These are phyloP conservation scores for Pollenia angustigena DNA, from an alignment of 2,888 invertebrate genomes.

Conservation along the genomic window DNA sequence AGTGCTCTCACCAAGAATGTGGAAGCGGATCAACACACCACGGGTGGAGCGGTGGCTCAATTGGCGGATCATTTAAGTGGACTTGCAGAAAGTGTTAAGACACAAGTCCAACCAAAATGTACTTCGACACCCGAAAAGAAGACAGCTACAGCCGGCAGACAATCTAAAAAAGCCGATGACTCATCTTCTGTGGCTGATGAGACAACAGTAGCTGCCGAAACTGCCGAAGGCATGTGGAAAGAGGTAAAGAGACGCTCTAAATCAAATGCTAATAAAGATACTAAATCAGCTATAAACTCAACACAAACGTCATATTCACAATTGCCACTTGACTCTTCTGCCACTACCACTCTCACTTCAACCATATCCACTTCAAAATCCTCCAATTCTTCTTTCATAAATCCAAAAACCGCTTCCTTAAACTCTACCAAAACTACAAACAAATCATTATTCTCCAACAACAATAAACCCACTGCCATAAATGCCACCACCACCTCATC, in stretches of 20 bases:
- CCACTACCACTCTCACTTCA: conserved; percentile 61
- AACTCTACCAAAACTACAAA: conserved; percentile 66
- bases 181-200: conserved; percentile 50
- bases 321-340: conserved; percentile 71
- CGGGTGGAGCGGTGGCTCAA: conserved; percentile 78
- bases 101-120: conserved; percentile 73
- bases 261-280: conserved; percentile 85
- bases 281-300: conserved; percentile 78
- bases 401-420: conserved; percentile 67
- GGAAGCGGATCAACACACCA: conserved; percentile 73
- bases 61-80: conserved; percentile 82
- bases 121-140: conserved; percentile 78
- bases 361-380: conserved; percentile 70
- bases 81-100: conserved; percentile 81
- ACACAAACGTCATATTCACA: conserved; percentile 77
- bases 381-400: conserved; percentile 54
- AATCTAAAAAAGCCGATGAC: conserved; percentile 16
- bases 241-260: conserved; percentile 87
- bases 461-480: conserved; percentile 75
- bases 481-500: conserved; percentile 57
- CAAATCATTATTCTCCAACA: conserved; percentile 65
- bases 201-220: conserved; percentile 71
- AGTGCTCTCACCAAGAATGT: conserved; percentile 81
- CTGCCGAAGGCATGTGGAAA: conserved; percentile 83
- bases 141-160: conserved; percentile 4